Evolutionary conservation across 1,140 invertebrate species (phyloP).

Genomic region (Trichonephila inaurata): DNA sequence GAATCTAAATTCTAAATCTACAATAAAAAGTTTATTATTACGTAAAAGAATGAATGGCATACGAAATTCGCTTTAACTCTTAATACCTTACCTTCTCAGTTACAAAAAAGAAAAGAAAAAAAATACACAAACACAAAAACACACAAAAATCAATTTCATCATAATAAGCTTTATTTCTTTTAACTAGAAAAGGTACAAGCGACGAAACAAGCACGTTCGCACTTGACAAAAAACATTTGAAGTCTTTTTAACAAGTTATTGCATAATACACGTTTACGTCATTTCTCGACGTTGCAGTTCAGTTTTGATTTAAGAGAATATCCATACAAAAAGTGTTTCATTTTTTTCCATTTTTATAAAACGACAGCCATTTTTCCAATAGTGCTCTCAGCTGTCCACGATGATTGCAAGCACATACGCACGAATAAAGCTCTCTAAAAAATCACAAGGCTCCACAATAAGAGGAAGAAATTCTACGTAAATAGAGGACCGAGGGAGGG

Average conservation of each 20-base stretch:
- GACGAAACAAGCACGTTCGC: conserved; percentile 41
- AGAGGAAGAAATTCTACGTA: conserved; percentile 39
- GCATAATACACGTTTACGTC: conserved; percentile 70
- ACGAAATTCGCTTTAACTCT: too few relatives aligned
- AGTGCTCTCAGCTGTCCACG: neutral
- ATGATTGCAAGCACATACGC: conserved; percentile 63
- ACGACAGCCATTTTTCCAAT: neutral
- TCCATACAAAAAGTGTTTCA: conserved; percentile 57
- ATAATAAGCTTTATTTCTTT: conserved; percentile 70
- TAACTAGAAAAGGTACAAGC: conserved; percentile 73
- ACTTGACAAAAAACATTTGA: conserved; percentile 64
- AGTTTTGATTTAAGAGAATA: conserved; percentile 73
- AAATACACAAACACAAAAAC: neutral
- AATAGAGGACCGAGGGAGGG: conserved; percentile 23
- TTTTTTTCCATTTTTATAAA: neutral
- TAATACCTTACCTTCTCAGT: too few relatives aligned
- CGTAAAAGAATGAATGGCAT: too few relatives aligned
- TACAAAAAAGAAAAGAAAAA: neutral
- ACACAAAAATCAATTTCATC: neutral
- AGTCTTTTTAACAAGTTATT: conserved; percentile 72
- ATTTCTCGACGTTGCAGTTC: neutral
- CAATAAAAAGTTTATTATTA: too few relatives aligned
- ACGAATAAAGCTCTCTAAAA: conserved; percentile 73
- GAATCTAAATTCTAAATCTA: too few relatives aligned
- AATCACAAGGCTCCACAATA: conserved; percentile 63